Evolutionary conservation across 2,888 invertebrate species (phyloP).

Genomic region (Girardia tigrina): DNA sequence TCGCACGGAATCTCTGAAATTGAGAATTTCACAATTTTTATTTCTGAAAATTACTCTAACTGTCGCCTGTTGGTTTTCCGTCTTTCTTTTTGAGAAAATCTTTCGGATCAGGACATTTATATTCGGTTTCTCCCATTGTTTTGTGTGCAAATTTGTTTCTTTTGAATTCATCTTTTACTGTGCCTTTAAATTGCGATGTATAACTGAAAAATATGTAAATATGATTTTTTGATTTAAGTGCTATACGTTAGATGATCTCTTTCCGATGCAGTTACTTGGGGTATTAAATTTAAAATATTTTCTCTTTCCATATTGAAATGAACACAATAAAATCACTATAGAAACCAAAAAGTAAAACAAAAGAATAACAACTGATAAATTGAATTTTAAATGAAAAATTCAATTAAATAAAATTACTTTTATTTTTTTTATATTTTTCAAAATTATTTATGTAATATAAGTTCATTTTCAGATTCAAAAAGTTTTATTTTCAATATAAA

Average conservation of each 20-base stretch:
- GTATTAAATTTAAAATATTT: conserved; percentile 30
- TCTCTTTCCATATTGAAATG: neutral
- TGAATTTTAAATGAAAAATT: too few species aligned
- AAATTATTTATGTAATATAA: too few species aligned
- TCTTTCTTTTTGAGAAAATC: conserved; percentile 49
- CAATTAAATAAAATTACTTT: too few species aligned
- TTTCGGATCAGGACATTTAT: conserved; percentile 44
- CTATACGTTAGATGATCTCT: neutral
- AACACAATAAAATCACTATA: neutral
- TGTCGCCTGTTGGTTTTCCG: conserved; percentile 37
- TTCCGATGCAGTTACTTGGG: neutral
- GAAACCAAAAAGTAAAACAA: neutral
- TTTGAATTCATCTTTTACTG: conserved; percentile 42
- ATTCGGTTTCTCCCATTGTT: conserved; percentile 50
- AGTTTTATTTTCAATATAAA: too few species aligned
- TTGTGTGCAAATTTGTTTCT: conserved; percentile 41
- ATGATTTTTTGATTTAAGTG: neutral
- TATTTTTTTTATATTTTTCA: too few species aligned
- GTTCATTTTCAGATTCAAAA: too few species aligned
- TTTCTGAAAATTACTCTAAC: neutral
- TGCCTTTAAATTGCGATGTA: conserved; percentile 45
- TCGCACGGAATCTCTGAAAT: neutral
- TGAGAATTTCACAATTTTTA: neutral
- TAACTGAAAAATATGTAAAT: conserved; percentile 41
- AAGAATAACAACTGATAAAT: too few species aligned